A percentile compares a stretch with the other conserved stretches of the same genome.
phyloP scores from a whole-genome alignment of 2,888 invertebrate species.

The Synanthedon andrenaeformis region DNA sequence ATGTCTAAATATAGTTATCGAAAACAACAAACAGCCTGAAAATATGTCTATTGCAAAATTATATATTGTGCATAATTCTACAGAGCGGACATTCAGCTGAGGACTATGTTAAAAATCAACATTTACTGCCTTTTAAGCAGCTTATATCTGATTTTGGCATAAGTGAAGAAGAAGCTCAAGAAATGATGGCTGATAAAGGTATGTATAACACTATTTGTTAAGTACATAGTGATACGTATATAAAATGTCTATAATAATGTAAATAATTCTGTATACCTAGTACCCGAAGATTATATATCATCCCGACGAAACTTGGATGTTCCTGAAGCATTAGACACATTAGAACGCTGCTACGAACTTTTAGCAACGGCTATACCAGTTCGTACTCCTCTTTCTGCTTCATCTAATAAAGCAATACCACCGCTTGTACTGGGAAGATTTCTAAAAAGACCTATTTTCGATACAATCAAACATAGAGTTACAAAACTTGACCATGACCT shows the following conservation, averaged over 20 bases:
- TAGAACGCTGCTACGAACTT: conserved; percentile 82
- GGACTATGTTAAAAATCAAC: conserved; percentile 78
- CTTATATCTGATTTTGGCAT: conserved; percentile 79
- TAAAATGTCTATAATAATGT: not conserved
- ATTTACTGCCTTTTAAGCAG: conserved; percentile 76
- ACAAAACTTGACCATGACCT: conserved; percentile 89
- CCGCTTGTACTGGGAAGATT: conserved; percentile 77
- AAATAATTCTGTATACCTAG: conserved; percentile 43
- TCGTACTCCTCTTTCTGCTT: conserved; percentile 70
- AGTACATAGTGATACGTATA: not conserved
- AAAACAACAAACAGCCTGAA: too few species aligned
- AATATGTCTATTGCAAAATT: not conserved
- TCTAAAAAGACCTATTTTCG: conserved; percentile 79
- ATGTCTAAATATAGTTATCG: too few species aligned
- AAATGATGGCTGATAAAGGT: conserved; percentile 85
- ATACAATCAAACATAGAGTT: conserved; percentile 78
- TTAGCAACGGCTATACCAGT: conserved; percentile 73
- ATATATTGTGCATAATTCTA: conserved; percentile 9
- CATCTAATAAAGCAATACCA: conserved; percentile 67
- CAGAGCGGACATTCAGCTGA: conserved; percentile 85
- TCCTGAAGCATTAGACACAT: conserved; percentile 76
- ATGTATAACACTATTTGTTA: conserved; percentile 19
- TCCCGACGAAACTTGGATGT: conserved; percentile 79
- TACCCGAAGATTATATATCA: conserved; percentile 80
- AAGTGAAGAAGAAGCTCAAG: conserved; percentile 73